These are phyloP conservation scores for Thomomys bottae DNA, from an alignment of 2,113 vertebrate genomes.

Conservation along the genomic window DNA sequence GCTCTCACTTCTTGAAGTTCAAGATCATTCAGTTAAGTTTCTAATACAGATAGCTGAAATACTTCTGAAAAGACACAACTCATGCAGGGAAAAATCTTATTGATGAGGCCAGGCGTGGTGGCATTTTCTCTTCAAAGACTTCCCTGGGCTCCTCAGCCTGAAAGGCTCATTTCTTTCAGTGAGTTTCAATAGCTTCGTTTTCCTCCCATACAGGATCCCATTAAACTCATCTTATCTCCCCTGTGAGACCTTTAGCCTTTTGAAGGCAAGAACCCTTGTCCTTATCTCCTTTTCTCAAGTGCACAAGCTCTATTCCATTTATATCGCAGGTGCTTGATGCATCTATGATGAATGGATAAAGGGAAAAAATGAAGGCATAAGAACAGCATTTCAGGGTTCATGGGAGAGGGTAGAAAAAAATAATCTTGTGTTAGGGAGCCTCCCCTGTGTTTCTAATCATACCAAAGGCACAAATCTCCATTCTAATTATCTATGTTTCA, in stretches of 20 bases:
- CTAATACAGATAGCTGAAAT: background rate
- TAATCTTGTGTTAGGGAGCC: background rate
- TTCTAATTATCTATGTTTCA: background rate
- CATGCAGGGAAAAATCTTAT: constrained; percentile 1
- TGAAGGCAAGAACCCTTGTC: constrained; percentile 2
- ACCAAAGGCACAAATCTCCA: constrained; percentile 16
- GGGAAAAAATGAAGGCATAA: constrained; percentile 26
- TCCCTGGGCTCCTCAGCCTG: background rate
- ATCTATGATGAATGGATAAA: constrained; percentile 44
- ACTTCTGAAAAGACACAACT: constrained; percentile 8
- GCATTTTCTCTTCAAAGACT: constrained; percentile 45
- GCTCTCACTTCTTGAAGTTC: background rate
- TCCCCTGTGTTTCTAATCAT: background rate
- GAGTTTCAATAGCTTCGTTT: background rate
- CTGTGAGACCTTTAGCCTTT: constrained; percentile 51
- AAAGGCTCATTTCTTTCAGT: constrained; percentile 15
- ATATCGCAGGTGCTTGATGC: background rate
- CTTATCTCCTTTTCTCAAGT: constrained; percentile 27
- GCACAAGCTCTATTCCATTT: background rate
- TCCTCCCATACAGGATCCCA: background rate
- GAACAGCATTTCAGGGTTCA: background rate
- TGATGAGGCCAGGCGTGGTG: background rate
- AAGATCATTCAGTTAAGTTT: constrained; percentile 25
- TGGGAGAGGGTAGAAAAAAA: background rate
- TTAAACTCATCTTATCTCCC: constrained; percentile 39